A percentile compares a stretch with the other conserved stretches of the same genome.
phyloP scores from a whole-genome alignment of 2,797 vertebrate species.

The Tinamus major region DNA sequence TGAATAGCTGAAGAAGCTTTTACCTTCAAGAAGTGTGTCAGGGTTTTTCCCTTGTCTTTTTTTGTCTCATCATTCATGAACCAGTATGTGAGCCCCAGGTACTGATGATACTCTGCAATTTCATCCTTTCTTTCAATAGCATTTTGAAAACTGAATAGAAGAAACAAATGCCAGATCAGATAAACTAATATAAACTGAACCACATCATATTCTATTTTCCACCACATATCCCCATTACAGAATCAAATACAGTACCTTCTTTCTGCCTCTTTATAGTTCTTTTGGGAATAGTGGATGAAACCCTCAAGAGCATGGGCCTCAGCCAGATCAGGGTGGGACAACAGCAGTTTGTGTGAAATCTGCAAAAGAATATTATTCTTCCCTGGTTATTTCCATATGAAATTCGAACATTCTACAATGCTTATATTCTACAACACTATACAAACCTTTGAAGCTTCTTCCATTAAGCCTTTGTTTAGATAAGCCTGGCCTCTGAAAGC shows the following conservation, averaged over 20 bases:
- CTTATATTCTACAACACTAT: neutral
- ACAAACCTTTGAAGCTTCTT: conserved; percentile 88
- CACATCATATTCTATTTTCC: neutral
- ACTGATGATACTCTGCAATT: conserved; percentile 87
- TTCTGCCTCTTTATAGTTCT: conserved; percentile 87
- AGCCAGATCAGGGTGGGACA: conserved; percentile 82
- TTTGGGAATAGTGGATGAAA: conserved; percentile 80
- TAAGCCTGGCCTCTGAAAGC: conserved; percentile 85
- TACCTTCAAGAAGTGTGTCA: conserved; percentile 93
- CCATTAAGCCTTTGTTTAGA: conserved; percentile 85
- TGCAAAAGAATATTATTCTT: conserved; percentile 62
- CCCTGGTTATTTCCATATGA: neutral
- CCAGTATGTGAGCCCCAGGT: conserved; percentile 92
- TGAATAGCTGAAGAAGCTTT: neutral
- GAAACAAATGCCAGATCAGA: neutral
- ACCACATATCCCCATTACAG: neutral
- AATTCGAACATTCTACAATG: neutral
- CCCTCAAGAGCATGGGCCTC: conserved; percentile 85
- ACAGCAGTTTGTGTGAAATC: conserved; percentile 86
- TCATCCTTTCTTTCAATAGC: conserved; percentile 83
- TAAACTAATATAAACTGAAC: neutral
- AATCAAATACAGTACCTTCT: conserved; percentile 79
- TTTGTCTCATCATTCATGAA: conserved; percentile 91
- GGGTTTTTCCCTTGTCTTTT: conserved; percentile 89
- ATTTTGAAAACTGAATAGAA: conserved; percentile 85